Evolutionary conservation across 2,888 invertebrate species (phyloP), one percentile per base, ranked within the genome.

Genomic region (Oxycera nigricornis): DNA sequence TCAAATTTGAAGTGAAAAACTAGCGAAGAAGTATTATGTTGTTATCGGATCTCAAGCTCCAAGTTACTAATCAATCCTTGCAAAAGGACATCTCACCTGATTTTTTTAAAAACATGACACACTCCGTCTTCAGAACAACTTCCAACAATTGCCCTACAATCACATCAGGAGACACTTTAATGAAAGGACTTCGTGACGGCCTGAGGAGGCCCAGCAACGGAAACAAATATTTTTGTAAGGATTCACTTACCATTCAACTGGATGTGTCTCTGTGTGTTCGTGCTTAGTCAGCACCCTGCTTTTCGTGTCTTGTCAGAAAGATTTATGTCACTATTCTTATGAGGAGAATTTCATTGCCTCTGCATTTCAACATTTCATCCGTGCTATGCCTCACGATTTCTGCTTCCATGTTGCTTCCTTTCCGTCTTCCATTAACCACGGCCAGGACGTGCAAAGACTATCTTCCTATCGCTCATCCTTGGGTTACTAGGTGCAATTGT

Each of bases 251-350:
- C 55, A 31, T 70, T 31, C 52, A 26, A 31, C 55, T 2, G 65
- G 46, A 22, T 67, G 55, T 70, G 26, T 4, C 6, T 55, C n/a
- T 22, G 22, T 22, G 55, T 24, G 17, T 55, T n/a, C 55, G 11
- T 30, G 70, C 55, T 70, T 70, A 52, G 30, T 55, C 55, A 31
- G 31, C 52, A 41, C 17, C 55, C 52, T 35, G 46, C 52, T 30
- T 70, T 70, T 55, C 28, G 26, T 22, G 20, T 24, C 52, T 20
- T 52, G 70, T 55, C 70, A 55, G 30, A 30, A 35, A 70, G 52
- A 70, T 70, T 70, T 52, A 52, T 70, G 70, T 70, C 70, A 55
- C 52, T 30, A 31, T 70, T 55, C 70, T 52, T 70, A 70, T 41
- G 65, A 70, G 14, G 30, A 70, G 22, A 52, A 70, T 55, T 70